phyloP scores from a whole-genome alignment of 2,113 vertebrate genomes.

The Muntiacus muntjak region DNA sequence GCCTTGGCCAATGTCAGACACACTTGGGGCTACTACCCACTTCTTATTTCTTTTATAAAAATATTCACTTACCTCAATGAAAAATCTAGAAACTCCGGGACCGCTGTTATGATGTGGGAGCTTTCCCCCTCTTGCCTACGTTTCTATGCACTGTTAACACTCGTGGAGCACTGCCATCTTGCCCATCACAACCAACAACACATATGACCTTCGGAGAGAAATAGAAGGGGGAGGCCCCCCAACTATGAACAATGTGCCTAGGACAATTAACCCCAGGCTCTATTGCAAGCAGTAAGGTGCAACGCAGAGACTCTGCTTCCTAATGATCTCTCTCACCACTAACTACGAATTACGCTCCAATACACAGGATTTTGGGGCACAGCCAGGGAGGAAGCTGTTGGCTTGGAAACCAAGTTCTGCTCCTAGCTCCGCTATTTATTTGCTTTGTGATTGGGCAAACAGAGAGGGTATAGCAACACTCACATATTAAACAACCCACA shows the following conservation, averaged over 20 bases:
- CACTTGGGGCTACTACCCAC: not conserved
- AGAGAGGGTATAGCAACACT: not conserved
- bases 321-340: not conserved
- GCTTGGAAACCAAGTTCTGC: slow-evolving; percentile 1
- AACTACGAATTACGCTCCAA: not conserved
- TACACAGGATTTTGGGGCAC: not conserved
- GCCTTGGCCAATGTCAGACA: not conserved
- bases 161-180: not conserved
- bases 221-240: not conserved
- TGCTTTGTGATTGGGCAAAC: not conserved
- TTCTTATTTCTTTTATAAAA: not conserved
- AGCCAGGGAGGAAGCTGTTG: not conserved
- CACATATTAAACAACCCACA: not conserved
- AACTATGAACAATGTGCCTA: not conserved
- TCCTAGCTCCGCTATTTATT: not conserved
- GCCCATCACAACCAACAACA: not conserved
- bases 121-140: not conserved
- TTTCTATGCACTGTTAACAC: not conserved
- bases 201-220: not conserved
- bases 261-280: not conserved
- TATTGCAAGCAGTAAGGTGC: not conserved
- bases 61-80: not conserved
- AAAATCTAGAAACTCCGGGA: not conserved
- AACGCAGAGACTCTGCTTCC: not conserved
- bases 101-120: not conserved